Conservation (phyloP, 2,888 invertebrate genomes). For the Acleris laterana region DNA sequence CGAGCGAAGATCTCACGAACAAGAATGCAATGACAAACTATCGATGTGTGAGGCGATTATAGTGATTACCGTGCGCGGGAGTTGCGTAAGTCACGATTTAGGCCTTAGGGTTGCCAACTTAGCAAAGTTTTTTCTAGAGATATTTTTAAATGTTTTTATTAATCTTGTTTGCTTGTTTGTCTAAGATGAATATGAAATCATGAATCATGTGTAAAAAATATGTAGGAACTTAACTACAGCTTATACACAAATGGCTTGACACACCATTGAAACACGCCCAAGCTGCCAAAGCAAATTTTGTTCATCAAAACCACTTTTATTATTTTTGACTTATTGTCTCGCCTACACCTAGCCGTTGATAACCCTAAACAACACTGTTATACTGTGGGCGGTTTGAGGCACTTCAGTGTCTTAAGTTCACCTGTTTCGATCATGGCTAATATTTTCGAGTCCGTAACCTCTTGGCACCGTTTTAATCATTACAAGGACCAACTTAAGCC, state of each 20-base stretch:
- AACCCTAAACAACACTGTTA: neutral
- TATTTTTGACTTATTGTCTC: too few relatives aligned
- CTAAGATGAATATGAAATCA: too few relatives aligned
- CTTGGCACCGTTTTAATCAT: slow-evolving; percentile 5
- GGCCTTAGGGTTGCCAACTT: slow-evolving; percentile 19
- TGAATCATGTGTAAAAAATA: too few relatives aligned
- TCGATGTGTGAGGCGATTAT: slow-evolving; percentile 25
- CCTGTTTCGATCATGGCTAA: slow-evolving; percentile 8
- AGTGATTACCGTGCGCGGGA: slow-evolving; percentile 16
- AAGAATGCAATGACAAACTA: slow-evolving; percentile 29
- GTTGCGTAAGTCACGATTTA: slow-evolving; percentile 35
- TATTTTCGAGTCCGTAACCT: slow-evolving; percentile 7
- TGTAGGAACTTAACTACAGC: too few relatives aligned
- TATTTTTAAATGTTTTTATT: neutral
- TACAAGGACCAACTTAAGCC: slow-evolving; percentile 5
- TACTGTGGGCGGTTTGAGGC: slow-evolving; percentile 13
- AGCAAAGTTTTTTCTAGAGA: neutral
- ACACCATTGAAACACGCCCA: too few relatives aligned
- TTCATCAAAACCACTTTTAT: too few relatives aligned
- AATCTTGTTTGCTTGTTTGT: too few relatives aligned
- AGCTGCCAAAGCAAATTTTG: too few relatives aligned
- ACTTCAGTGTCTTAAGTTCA: neutral
- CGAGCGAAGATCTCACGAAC: slow-evolving; percentile 19
- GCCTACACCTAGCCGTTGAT: neutral
- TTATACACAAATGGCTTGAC: too few relatives aligned